Conservation (phyloP, 2,888 invertebrate species). For the Chrysomela aeneicollis region DNA sequence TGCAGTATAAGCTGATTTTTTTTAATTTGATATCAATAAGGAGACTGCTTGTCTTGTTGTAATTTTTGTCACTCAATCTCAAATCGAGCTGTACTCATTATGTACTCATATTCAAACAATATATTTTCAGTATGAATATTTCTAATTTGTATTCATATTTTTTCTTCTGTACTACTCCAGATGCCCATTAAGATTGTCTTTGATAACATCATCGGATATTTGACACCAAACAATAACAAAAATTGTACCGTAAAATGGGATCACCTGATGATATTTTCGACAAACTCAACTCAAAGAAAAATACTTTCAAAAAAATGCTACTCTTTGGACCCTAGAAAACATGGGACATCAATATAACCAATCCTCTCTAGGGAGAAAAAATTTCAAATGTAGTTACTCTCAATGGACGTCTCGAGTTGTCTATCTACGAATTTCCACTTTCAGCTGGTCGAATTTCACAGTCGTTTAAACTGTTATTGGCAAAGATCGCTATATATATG, state of each 20-base stretch:
- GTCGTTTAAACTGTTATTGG: not conserved
- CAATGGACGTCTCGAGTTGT: not conserved
- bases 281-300: too few relatives aligned
- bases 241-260: too few relatives aligned
- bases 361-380: too few relatives aligned
- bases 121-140: not conserved
- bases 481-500: not conserved
- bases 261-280: too few relatives aligned
- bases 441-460: not conserved
- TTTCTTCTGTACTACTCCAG: too few relatives aligned
- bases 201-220: too few relatives aligned
- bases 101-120: not conserved
- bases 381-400: not conserved
- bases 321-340: too few relatives aligned
- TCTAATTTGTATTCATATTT: too few relatives aligned
- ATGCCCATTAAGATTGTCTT: too few relatives aligned
- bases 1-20: not conserved
- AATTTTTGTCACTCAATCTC: not conserved
- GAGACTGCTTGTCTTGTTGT: not conserved
- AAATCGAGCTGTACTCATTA: not conserved
- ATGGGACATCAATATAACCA: too few relatives aligned
- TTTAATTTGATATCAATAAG: not conserved
- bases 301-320: too few relatives aligned
- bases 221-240: too few relatives aligned
- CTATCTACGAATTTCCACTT: not conserved